Evolutionary conservation across 2,797 vertebrate species (phyloP).

Genomic region (Esox lucius): DNA sequence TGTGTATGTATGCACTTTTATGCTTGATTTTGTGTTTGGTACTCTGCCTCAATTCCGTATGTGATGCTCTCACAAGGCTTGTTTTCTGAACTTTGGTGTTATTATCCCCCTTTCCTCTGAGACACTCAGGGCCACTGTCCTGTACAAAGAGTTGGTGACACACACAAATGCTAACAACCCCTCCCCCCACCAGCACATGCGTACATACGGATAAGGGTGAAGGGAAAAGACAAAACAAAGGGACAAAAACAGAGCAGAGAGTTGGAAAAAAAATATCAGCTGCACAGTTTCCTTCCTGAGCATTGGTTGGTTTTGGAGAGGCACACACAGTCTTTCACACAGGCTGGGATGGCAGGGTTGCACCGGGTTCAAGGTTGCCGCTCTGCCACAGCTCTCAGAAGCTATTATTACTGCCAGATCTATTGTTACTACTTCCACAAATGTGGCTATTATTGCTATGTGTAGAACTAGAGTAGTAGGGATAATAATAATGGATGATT

Average conservation of each 20-base stretch:
- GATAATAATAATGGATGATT: background rate
- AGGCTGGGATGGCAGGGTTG: slow-evolving; percentile 32
- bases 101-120: background rate
- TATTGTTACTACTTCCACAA: background rate
- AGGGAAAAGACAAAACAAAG: slow-evolving; percentile 30
- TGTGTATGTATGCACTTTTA: background rate
- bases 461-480: background rate
- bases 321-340: slow-evolving; percentile 39
- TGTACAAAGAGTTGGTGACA: background rate
- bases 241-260: slow-evolving; percentile 17
- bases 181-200: background rate
- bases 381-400: slow-evolving; percentile 41
- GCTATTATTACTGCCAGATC: slow-evolving; percentile 21
- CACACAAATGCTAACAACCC: background rate
- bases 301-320: slow-evolving; percentile 36
- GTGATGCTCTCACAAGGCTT: background rate
- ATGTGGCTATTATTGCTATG: background rate
- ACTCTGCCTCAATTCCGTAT: background rate
- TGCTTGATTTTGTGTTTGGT: background rate
- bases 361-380: slow-evolving; percentile 43
- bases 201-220: slow-evolving; percentile 8
- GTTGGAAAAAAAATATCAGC: slow-evolving; percentile 2
- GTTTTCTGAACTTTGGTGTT: background rate
- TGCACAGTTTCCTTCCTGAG: slow-evolving; percentile 44
- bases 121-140: background rate